Percentiles rank a stretch among this genome's conserved stretches.
phyloP scores from a whole-genome alignment of 2,113 vertebrate species.

The Petroica traversi region DNA sequence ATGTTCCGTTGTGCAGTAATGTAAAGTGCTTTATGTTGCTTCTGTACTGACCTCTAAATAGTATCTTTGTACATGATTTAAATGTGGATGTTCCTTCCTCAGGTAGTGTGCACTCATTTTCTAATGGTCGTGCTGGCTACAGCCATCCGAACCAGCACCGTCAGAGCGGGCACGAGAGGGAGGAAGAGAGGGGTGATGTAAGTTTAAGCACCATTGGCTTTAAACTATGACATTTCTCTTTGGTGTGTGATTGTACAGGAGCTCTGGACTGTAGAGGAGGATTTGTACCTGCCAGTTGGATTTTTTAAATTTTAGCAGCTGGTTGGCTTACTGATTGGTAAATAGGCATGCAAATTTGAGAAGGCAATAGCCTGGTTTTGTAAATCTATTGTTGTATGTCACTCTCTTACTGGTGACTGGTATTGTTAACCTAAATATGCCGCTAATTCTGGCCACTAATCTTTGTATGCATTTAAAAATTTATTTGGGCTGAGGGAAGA shows the following conservation, averaged over 20 bases:
- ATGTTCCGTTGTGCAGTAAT: not conserved
- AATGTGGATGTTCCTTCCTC: conserved; percentile 36
- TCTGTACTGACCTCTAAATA: not conserved
- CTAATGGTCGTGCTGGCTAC: conserved; percentile 87
- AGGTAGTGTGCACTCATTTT: conserved; percentile 89
- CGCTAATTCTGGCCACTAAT: not conserved
- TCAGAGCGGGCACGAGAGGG: conserved; percentile 85
- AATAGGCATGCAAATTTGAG: not conserved
- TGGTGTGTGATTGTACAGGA: not conserved
- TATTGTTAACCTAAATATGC: not conserved
- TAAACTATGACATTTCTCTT: not conserved
- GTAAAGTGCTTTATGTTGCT: not conserved
- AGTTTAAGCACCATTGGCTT: conserved; percentile 20
- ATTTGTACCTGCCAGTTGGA: not conserved
- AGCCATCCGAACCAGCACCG: conserved; percentile 86
- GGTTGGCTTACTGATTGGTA: not conserved
- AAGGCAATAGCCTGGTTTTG: not conserved
- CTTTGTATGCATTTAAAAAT: not conserved
- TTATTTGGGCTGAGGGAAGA: not conserved
- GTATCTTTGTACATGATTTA: not conserved
- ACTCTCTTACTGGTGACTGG: not conserved
- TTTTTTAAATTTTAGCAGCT: not conserved
- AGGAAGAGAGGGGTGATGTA: conserved; percentile 94
- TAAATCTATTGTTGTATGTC: not conserved
- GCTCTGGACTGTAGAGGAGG: not conserved